Conservation (phyloP, 2,888 invertebrate species). For the Bruchidius siliquastri region DNA sequence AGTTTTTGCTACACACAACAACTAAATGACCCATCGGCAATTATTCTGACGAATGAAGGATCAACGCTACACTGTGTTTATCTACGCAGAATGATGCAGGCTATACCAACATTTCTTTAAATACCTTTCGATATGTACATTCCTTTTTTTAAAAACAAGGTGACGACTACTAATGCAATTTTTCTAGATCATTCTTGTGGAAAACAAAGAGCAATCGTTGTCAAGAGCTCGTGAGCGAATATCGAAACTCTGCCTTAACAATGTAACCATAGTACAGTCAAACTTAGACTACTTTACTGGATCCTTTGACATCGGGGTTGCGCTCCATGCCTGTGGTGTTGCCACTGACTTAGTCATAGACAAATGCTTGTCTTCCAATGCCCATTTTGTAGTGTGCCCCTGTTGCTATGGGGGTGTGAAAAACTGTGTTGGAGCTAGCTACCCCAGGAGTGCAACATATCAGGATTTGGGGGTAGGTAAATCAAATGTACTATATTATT, state of each 20-base stretch:
- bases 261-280: conserved; percentile 78
- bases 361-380: conserved; percentile 70
- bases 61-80: no score
- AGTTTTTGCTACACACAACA: no score
- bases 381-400: conserved; percentile 85
- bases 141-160: no score
- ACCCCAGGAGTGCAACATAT: conserved; percentile 74
- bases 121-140: no score
- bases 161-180: no score
- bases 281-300: conserved; percentile 87
- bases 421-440: conserved; percentile 71
- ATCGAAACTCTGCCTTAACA: conserved; percentile 60
- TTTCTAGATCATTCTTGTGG: conserved; percentile 69
- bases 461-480: conserved; percentile 26
- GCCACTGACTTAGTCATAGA: conserved; percentile 89
- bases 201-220: conserved; percentile 88
- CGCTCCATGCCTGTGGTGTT: conserved; percentile 90
- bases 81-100: no score
- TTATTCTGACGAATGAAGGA: no score
- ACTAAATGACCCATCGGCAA: no score
- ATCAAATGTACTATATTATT: background rate
- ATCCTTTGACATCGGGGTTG: conserved; percentile 78
- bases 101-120: no score
- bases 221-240: conserved; percentile 69
- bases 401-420: conserved; percentile 92